Evolutionary conservation across 2,888 invertebrate genomes (phyloP).

Genomic region (Polymixis lichenea): DNA sequence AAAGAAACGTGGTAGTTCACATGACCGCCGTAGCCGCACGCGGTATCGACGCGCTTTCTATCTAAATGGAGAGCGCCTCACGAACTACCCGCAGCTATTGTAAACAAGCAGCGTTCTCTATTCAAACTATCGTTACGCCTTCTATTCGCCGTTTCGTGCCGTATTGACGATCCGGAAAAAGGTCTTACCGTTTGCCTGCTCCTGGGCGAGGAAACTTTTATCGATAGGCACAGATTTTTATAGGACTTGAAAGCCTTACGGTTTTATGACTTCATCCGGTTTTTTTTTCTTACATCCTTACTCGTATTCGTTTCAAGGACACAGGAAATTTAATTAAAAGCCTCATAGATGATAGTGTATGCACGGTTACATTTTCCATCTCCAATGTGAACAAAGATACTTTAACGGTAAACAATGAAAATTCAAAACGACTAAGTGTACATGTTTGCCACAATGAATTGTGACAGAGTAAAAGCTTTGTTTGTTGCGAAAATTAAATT

Average conservation of each 20-base stretch:
- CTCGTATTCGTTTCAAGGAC: constrained; percentile 5
- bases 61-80: constrained; percentile 88
- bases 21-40: constrained; percentile 81
- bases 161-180: constrained; percentile 83
- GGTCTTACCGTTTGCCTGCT: constrained; percentile 76
- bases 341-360: constrained; percentile 15
- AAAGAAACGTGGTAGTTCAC: constrained; percentile 75
- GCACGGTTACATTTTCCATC: constrained; percentile 42
- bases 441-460: constrained; percentile 81
- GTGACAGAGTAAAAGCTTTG: constrained; percentile 84
- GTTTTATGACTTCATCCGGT: constrained; percentile 72
- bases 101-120: constrained; percentile 88
- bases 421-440: constrained; percentile 75
- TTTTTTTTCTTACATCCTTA: constrained; percentile 16
- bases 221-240: constrained; percentile 76
- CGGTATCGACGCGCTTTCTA: constrained; percentile 85
- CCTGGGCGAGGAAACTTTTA: constrained; percentile 76
- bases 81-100: constrained; percentile 89
- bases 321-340: constrained; percentile 30
- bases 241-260: constrained; percentile 70
- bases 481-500: constrained; percentile 82
- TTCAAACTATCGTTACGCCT: constrained; percentile 87
- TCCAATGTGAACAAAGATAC: constrained; percentile 66
- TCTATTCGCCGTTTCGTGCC: constrained; percentile 81
- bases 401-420: constrained; percentile 78